These are phyloP conservation scores for Amiota minor DNA, from an alignment of 2,888 invertebrate species.

Conservation along the genomic window DNA sequence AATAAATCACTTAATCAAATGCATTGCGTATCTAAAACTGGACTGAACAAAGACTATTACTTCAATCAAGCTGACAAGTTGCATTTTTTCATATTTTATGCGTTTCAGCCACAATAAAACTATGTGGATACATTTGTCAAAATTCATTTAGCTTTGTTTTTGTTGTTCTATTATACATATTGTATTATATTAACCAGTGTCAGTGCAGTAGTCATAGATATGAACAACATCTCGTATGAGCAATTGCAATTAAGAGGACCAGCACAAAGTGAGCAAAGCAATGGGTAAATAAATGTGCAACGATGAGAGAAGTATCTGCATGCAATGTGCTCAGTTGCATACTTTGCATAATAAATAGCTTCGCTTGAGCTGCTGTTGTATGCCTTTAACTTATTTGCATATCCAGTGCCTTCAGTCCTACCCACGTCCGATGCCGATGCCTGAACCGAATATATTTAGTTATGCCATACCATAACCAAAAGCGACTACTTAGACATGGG, in stretches of 20 bases:
- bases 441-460: conserved; percentile 11
- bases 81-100: neutral
- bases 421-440: neutral
- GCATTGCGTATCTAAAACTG: neutral
- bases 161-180: neutral
- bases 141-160: conserved; percentile 25
- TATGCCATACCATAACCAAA: conserved; percentile 22
- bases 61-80: neutral
- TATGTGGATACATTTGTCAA: conserved; percentile 22
- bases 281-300: neutral
- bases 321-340: conserved; percentile 42
- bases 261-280: neutral
- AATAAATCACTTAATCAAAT: conserved; percentile 27
- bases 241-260: conserved; percentile 19
- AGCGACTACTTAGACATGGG: neutral
- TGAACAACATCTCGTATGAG: conserved; percentile 23
- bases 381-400: conserved; percentile 10
- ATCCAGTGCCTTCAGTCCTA: neutral
- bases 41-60: neutral
- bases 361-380: neutral
- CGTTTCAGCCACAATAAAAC: neutral
- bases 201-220: conserved; percentile 5
- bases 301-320: neutral
- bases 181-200: neutral
- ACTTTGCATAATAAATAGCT: conserved; percentile 38